Evolutionary conservation across 2,888 invertebrate species (phyloP).

Genomic region (Diarsia brunnea): DNA sequence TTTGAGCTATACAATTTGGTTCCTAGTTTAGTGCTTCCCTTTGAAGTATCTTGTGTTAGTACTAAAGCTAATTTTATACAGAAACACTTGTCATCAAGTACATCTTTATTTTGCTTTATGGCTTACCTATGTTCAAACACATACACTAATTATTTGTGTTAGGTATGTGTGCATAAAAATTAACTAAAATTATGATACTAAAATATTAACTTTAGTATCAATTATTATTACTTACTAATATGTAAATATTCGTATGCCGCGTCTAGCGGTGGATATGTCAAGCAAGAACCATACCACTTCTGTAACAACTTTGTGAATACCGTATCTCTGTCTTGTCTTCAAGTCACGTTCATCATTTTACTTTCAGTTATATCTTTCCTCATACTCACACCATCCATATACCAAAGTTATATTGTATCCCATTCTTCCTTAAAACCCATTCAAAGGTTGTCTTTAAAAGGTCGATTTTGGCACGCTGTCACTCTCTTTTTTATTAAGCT

Average conservation of each 20-base stretch:
- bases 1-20: conserved; percentile 26
- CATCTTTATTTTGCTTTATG: neutral
- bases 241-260: no score
- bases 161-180: no score
- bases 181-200: no score
- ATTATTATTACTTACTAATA: no score
- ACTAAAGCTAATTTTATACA: neutral
- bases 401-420: neutral
- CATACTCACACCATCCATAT: neutral
- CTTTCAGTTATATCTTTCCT: neutral
- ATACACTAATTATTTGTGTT: no score
- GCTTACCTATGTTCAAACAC: neutral
- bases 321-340: no score
- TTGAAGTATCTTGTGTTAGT: neutral
- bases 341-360: neutral
- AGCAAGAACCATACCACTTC: no score
- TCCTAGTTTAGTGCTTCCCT: neutral
- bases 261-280: no score
- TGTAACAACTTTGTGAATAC: no score
- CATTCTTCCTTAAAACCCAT: neutral
- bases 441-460: neutral
- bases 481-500: neutral
- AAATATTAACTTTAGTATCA: no score
- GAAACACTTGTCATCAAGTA: no score
- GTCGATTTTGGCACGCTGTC: neutral